These are phyloP conservation scores for Scleropages formosus DNA, from an alignment of 2,797 vertebrate genomes.

Conservation along the genomic window DNA sequence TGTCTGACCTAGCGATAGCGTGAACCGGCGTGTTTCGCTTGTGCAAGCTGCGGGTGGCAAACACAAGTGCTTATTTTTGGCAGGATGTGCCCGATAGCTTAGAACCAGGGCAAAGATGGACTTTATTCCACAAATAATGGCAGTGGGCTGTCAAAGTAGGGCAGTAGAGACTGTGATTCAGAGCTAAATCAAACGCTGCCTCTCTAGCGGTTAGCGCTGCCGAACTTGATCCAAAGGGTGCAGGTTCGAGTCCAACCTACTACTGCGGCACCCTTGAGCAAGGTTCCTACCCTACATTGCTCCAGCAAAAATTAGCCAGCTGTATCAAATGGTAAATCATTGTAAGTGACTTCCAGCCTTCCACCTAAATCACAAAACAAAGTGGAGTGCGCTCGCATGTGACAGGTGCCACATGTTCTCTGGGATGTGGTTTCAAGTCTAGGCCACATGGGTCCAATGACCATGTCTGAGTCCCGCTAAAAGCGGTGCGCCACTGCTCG, in stretches of 20 bases:
- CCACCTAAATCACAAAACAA: slow-evolving; percentile 26
- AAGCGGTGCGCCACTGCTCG: background rate
- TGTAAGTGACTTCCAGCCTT: background rate
- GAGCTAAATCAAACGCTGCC: background rate
- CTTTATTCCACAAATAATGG: slow-evolving; percentile 38
- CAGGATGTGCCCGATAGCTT: slow-evolving; percentile 41
- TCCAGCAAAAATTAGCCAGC: too few species aligned
- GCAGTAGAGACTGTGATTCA: background rate
- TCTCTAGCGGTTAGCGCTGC: too few species aligned
- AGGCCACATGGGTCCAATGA: background rate
- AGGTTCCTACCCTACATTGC: too few species aligned
- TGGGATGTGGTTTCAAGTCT: background rate
- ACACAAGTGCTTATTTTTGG: slow-evolving; percentile 26
- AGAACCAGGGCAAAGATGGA: slow-evolving; percentile 37
- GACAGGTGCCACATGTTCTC: background rate
- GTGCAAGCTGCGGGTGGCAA: background rate
- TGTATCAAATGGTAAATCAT: too few species aligned
- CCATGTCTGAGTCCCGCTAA: background rate
- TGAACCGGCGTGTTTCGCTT: slow-evolving; percentile 12
- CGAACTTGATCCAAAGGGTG: too few species aligned
- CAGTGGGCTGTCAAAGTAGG: slow-evolving; percentile 17
- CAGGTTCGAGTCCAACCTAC: too few species aligned
- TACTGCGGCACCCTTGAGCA: too few species aligned
- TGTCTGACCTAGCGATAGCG: slow-evolving; percentile 42
- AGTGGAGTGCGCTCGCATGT: background rate